These are phyloP conservation scores for Caligus rogercresseyi DNA, from an alignment of 1,140 invertebrate species.

Conservation along the genomic window DNA sequence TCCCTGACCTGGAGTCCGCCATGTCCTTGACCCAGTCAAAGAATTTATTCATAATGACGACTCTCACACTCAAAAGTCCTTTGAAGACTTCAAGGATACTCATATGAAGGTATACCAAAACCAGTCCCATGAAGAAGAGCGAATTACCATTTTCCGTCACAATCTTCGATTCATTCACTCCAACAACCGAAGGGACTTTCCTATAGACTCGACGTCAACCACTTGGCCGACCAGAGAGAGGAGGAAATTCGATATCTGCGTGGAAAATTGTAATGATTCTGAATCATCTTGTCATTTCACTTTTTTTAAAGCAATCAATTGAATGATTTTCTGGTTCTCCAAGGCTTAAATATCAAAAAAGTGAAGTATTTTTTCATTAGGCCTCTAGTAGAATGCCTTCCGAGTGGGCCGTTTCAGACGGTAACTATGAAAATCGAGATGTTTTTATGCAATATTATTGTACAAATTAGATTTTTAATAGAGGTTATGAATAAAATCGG, in stretches of 20 bases:
- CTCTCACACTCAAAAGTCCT: constrained; percentile 53
- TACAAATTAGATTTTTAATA: too few species aligned
- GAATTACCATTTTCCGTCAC: constrained; percentile 66
- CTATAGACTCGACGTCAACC: constrained; percentile 62
- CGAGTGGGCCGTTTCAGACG: too few species aligned
- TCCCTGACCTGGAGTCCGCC: constrained; percentile 28
- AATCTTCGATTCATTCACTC: constrained; percentile 70
- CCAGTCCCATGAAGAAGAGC: constrained; percentile 44
- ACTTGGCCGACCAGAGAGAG: constrained; percentile 62
- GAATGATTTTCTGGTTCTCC: too few species aligned
- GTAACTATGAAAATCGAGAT: too few species aligned
- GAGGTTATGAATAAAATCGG: too few species aligned
- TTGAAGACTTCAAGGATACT: constrained; percentile 50
- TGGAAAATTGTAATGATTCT: constrained; percentile 42
- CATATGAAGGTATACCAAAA: constrained; percentile 50
- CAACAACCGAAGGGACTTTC: constrained; percentile 48
- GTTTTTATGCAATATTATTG: too few species aligned
- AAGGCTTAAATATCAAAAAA: too few species aligned
- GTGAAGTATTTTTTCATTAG: too few species aligned
- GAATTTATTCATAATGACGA: constrained; percentile 62
- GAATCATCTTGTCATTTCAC: too few species aligned
- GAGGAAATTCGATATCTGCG: constrained; percentile 58
- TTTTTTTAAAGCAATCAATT: too few species aligned
- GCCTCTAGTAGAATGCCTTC: too few species aligned
- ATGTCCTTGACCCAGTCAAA: constrained; percentile 77